Base-by-base conservation (phyloP, 2,113 vertebrate genomes). In the Patagioenas fasciata region DNA sequence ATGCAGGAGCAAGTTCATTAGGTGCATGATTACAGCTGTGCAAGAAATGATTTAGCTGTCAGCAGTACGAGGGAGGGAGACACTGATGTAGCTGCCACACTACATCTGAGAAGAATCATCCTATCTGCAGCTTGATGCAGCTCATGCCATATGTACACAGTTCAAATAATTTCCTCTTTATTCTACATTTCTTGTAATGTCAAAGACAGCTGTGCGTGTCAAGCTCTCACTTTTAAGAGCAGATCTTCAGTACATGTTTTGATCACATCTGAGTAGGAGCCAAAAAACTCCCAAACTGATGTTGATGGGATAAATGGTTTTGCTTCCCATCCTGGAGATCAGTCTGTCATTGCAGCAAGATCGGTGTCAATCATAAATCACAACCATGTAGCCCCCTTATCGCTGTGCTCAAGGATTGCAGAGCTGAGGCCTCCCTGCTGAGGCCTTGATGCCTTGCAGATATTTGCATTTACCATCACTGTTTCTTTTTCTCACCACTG, bases 401-500 rank as follows among this genome's bases (percentile, higher is more conserved):
- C 47, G 19, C 28, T 61, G 19, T 20, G 14, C 51, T 69, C 69
- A 58, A 40, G 66, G 51, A 62, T 31, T 1, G 7, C 58, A 44
- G 14, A 57, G 40, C 58, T 51, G 56, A 74, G 65, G 4, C 28
- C 54, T 94, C 54, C 25, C 15, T 15, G 10, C n/a, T 72, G 73
- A 86, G 58, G 66, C 73, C 69, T 70, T 60, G 28, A 40, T 56
- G 66, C 60, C 48, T 75, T 85, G 66, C 54, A 60, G 86, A 62
- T 92, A 91, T 91, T 95, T 95, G 83, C 85, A 80, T 91, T 62
- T 82, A 91, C 40, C 70, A 56, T 57, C 65, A 77, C 66, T 87
- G 73, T 60, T 44, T 78, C 57, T 94, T 89, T 78, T 93, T 80
- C 70, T 87, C 57, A 91, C 61, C 58, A 84, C 57, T 8, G 11